Conservation (phyloP, 1,140 invertebrate species). For the Calliopsis andreniformis region DNA sequence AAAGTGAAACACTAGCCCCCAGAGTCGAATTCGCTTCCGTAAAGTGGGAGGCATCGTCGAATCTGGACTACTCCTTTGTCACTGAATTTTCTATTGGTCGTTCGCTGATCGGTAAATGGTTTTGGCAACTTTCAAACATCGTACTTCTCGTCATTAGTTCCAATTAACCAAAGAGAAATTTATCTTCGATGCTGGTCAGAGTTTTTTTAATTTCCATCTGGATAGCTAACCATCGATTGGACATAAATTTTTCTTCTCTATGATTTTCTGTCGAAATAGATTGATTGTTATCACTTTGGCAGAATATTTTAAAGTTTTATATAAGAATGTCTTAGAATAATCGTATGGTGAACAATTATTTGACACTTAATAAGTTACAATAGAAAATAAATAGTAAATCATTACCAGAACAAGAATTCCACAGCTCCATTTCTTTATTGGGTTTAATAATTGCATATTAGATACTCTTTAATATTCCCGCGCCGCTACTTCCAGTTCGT, state of each 20-base stretch:
- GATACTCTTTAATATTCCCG: too few species aligned
- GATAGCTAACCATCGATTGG: conserved; percentile 18
- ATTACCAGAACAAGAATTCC: too few species aligned
- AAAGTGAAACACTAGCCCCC: not conserved
- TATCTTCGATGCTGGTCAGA: not conserved
- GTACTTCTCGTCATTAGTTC: conserved; percentile 20
- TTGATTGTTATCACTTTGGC: too few species aligned
- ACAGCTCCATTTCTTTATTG: too few species aligned
- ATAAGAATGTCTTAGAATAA: too few species aligned
- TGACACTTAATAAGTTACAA: too few species aligned
- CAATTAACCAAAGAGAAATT: conserved; percentile 28
- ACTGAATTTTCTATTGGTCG: not conserved
- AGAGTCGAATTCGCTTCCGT: not conserved
- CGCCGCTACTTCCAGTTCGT: too few species aligned
- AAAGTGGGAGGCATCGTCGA: not conserved
- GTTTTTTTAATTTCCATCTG: conserved; percentile 22
- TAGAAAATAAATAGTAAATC: too few species aligned
- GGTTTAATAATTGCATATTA: too few species aligned
- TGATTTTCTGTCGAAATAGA: not conserved
- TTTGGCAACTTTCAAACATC: not conserved
- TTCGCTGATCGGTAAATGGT: not conserved
- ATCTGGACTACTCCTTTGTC: not conserved
- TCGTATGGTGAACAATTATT: too few species aligned
- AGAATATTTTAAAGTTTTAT: not conserved
- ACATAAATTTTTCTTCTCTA: conserved; percentile 6